phyloP scores from a whole-genome alignment of 2,888 invertebrate genomes.

The Phortica okadai region DNA sequence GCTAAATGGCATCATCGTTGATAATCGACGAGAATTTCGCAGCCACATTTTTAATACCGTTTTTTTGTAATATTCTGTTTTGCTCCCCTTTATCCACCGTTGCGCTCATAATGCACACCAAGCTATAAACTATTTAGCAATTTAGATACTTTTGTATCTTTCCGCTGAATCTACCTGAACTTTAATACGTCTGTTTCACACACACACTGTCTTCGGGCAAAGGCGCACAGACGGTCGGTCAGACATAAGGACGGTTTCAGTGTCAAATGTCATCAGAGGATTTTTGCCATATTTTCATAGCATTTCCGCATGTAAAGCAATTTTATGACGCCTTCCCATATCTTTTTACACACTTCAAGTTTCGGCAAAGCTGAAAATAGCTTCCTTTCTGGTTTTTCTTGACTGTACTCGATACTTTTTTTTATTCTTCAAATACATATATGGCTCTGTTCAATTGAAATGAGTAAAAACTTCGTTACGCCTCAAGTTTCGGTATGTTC shows the following conservation, averaged over 20 bases:
- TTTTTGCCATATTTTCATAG: slow-evolving; percentile 1
- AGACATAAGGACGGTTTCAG: neutral
- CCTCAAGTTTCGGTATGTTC: neutral
- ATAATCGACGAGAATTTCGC: neutral
- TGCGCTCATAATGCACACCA: neutral
- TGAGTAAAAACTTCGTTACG: neutral
- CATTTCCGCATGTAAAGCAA: neutral
- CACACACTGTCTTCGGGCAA: no score
- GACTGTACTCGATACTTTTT: neutral
- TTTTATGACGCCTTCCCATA: neutral
- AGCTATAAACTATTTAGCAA: slow-evolving; percentile 23
- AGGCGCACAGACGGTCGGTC: no score
- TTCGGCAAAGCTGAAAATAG: no score
- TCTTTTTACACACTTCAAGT: neutral
- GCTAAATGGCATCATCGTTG: slow-evolving; percentile 24
- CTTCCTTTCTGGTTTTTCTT: neutral
- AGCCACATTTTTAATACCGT: neutral
- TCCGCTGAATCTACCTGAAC: no score
- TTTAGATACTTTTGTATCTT: slow-evolving; percentile 21
- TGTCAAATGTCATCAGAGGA: slow-evolving; percentile 21
- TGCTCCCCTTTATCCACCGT: neutral
- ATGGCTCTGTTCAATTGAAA: slow-evolving; percentile 4
- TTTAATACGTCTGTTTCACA: no score
- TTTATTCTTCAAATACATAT: neutral
- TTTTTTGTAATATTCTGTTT: neutral